Evolutionary conservation across 2,113 vertebrate genomes (phyloP).

Genomic region (Pantherophis guttatus): DNA sequence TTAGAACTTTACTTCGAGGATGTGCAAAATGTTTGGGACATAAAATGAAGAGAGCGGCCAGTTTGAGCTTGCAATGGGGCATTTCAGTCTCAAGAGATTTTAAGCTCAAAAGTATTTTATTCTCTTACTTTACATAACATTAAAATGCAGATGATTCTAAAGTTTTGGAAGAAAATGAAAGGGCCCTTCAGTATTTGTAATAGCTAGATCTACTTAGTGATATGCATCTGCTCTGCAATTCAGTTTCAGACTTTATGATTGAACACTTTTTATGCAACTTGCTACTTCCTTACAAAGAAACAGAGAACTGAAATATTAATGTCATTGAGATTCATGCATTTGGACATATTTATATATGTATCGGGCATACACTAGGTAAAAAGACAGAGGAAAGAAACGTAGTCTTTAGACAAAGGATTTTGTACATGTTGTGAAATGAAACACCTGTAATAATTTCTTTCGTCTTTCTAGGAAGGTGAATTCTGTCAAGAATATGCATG

Average conservation of each 20-base stretch:
- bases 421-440: background rate
- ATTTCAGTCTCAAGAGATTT: background rate
- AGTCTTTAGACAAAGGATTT: constrained; percentile 14
- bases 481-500: constrained; percentile 33
- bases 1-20: background rate
- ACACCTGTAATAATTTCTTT: constrained; percentile 2
- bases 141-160: background rate
- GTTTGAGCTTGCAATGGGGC: background rate
- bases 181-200: background rate
- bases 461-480: constrained; percentile 16
- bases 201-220: background rate
- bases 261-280: constrained; percentile 38
- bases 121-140: background rate
- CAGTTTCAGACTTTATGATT: constrained; percentile 12
- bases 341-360: constrained; percentile 16
- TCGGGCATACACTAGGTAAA: background rate
- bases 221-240: constrained; percentile 14
- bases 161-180: background rate
- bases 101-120: background rate
- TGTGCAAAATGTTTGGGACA: background rate
- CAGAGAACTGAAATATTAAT: constrained; percentile 26
- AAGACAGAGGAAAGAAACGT: constrained; percentile 10
- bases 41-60: background rate
- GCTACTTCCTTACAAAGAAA: background rate
- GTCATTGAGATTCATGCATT: constrained; percentile 3